Evolutionary conservation across 1,140 invertebrate species (phyloP), one percentile per base, ranked within the genome.

Genomic region (Dinoponera quadriceps): DNA sequence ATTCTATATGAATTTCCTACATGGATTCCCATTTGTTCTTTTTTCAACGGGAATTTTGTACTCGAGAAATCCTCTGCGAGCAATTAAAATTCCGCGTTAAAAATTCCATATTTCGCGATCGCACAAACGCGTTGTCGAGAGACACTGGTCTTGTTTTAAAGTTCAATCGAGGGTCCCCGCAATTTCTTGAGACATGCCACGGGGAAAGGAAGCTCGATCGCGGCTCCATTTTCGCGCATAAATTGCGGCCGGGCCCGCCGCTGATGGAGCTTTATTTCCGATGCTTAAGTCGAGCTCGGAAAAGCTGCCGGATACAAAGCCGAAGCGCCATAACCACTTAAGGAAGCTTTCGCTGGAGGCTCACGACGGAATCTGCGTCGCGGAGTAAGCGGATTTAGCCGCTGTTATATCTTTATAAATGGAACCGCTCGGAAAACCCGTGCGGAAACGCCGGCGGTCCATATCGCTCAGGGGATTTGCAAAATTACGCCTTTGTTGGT

Each of bases 351-450:
- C 54, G 63, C 69, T 75, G 84, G 78, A 83, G 84, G 71, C 59
- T 86, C 77, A 60, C 62, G 60, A 63, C 59, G 54, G 75, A 82
- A 82, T 89, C 83, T 80, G 75, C 73, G 81, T 66, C 44, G 49
- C 27, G 83, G 73, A 82, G 77, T 92, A 93, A 93, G 91, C 91
- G 87, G 92, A 90, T 93, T 92, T 86, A 87, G 57, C 73, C 77
- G 69, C 84, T 81, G 92, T 92, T 92, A 93, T 93, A 93, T 92
- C 92, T 92, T 93, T 93, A 93, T 93, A 93, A 93, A 93, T 93
- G 92, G 91, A 92, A 89, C 83, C 89, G 90, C 91, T 93, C 86
- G 49, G 63, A 60, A 27, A 18, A 1, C 16, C 60, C 29, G 11
- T 72, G 77, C 57, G 81, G 59, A 66, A 74, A 63, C 69, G 82